Evolutionary conservation across 2,113 vertebrate genomes (phyloP).

Genomic region (Ochotona princeps): DNA sequence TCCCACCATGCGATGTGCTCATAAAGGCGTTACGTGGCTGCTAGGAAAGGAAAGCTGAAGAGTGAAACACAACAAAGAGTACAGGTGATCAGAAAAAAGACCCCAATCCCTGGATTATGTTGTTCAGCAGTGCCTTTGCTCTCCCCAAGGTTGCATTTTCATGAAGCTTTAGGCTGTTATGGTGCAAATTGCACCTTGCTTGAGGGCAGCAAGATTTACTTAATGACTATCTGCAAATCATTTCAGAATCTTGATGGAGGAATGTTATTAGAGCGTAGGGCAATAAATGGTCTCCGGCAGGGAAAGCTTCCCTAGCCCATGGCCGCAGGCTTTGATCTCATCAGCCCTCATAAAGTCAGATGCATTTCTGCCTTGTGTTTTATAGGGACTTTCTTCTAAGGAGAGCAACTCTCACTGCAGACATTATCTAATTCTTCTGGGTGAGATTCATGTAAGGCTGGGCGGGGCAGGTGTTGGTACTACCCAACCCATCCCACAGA

Average conservation of each 20-base stretch:
- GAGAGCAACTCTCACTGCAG: slow-evolving; percentile 66
- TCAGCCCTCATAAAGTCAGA: slow-evolving; percentile 62
- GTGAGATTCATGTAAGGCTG: slow-evolving; percentile 55
- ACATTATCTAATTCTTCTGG: slow-evolving; percentile 81
- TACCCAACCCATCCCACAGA: slow-evolving; percentile 59
- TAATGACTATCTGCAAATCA: slow-evolving; percentile 78
- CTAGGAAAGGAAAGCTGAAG: neutral
- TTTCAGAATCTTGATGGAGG: slow-evolving; percentile 64
- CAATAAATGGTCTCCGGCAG: slow-evolving; percentile 48
- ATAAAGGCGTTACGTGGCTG: neutral
- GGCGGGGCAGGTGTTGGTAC: slow-evolving; percentile 60
- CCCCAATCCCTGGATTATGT: slow-evolving; percentile 39
- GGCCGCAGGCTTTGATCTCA: slow-evolving; percentile 78
- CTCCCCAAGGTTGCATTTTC: slow-evolving; percentile 63
- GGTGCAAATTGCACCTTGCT: slow-evolving; percentile 70
- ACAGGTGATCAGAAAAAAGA: slow-evolving; percentile 19
- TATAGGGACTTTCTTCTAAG: slow-evolving; percentile 78
- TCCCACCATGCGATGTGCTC: neutral
- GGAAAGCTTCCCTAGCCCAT: slow-evolving; percentile 46
- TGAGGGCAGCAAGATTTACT: slow-evolving; percentile 75
- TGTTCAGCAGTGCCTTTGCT: neutral
- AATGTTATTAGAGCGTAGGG: slow-evolving; percentile 64
- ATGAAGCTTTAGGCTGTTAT: slow-evolving; percentile 65
- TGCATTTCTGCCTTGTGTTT: slow-evolving; percentile 70
- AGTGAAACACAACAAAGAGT: slow-evolving; percentile 43